Percentiles rank a stretch among this genome's conserved stretches.
phyloP scores from a whole-genome alignment of 2,113 vertebrate genomes.

The Variabilichromis moorii region DNA sequence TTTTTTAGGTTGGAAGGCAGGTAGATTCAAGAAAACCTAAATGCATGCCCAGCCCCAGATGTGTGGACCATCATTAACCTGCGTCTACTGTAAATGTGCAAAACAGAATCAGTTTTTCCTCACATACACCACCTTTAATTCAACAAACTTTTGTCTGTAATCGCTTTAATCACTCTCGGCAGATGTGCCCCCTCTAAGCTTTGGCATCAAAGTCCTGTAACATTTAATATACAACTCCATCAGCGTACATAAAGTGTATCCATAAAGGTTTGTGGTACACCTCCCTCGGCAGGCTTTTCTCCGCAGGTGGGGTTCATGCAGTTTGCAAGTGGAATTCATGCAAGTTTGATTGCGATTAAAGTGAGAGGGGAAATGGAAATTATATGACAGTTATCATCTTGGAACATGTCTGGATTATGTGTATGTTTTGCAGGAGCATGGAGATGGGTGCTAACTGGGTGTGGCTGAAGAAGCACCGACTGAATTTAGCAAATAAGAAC shows the following conservation, averaged over 20 bases:
- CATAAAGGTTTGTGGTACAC: not conserved
- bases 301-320: not conserved
- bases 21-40: not conserved
- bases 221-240: constrained; percentile 23
- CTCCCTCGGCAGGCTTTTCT: not conserved
- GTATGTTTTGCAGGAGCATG: not conserved
- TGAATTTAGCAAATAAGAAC: not conserved
- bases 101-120: constrained; percentile 24
- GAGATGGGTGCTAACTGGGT: not conserved
- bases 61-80: not conserved
- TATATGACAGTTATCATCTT: not conserved
- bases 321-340: not conserved
- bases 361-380: not conserved
- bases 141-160: not conserved
- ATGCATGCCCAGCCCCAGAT: constrained; percentile 3
- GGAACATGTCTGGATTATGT: not conserved
- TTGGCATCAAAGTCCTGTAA: constrained; percentile 45
- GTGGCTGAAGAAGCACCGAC: not conserved
- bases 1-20: not conserved
- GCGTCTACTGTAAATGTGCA: constrained; percentile 34
- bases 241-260: not conserved
- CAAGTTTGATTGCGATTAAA: not conserved
- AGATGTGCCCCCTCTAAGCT: constrained; percentile 19
- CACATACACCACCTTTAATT: constrained; percentile 1
- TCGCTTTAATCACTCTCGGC: not conserved